A percentile compares a stretch with the other conserved stretches of the same genome.
These are phyloP conservation scores for Poecilus cupreus DNA, from an alignment of 2,888 invertebrate genomes.

Conservation along the genomic window DNA sequence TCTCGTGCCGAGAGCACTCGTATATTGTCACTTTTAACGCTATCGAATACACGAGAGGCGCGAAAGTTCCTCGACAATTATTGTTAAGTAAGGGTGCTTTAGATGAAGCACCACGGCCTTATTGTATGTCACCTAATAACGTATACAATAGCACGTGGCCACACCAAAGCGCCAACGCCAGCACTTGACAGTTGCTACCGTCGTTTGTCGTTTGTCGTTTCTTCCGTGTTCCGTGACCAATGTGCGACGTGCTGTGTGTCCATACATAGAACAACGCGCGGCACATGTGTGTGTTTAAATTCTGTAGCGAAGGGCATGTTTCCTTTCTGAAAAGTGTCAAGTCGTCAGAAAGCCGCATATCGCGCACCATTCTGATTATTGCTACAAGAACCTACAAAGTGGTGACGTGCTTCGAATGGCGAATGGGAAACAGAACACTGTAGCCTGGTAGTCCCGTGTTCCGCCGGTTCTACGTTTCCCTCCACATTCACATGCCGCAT, in stretches of 20 bases:
- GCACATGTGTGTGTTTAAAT: conserved; percentile 21
- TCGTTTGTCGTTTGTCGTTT: not conserved
- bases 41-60: conserved; percentile 52
- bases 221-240: not conserved
- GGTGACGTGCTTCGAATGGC: conserved; percentile 39
- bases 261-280: not conserved
- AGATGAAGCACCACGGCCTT: conserved; percentile 47
- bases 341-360: conserved; percentile 23
- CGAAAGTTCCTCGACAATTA: conserved; percentile 50
- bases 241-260: not conserved
- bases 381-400: conserved; percentile 36
- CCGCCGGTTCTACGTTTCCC: too few species aligned
- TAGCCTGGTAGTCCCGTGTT: too few species aligned
- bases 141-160: conserved; percentile 39
- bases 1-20: conserved; percentile 49
- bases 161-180: conserved; percentile 9
- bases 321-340: conserved; percentile 14
- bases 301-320: conserved; percentile 13
- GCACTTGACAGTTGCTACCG: conserved; percentile 14
- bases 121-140: conserved; percentile 55
- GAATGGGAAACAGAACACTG: not conserved
- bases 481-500: not conserved
- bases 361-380: conserved; percentile 25
- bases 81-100: conserved; percentile 57
- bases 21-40: conserved; percentile 50